These are phyloP conservation scores for Drosophila sechellia DNA, from an alignment of 1,140 invertebrate species.

Conservation along the genomic window DNA sequence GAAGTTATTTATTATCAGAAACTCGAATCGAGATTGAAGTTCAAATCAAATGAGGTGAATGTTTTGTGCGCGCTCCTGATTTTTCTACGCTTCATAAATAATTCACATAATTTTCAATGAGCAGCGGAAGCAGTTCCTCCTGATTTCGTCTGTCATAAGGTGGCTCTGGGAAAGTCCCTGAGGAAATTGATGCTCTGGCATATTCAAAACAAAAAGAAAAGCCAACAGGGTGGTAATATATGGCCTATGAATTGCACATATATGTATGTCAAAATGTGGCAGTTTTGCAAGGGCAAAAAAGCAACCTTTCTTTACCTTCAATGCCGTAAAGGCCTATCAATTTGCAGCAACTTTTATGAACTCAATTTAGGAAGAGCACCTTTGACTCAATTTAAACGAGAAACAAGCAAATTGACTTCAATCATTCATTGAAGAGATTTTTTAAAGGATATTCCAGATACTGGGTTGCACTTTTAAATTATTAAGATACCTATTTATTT, in stretches of 20 bases:
- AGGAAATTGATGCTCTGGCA: slow-evolving; percentile 12
- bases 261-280: slow-evolving; percentile 27
- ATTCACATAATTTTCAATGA: slow-evolving; percentile 70
- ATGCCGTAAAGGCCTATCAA: slow-evolving; percentile 27
- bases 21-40: slow-evolving; percentile 44
- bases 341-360: slow-evolving; percentile 22
- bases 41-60: slow-evolving; percentile 51
- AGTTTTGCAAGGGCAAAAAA: slow-evolving; percentile 2
- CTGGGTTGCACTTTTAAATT: too few species aligned
- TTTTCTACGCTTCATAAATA: slow-evolving; percentile 60
- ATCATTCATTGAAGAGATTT: slow-evolving; percentile 12
- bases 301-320: slow-evolving; percentile 1
- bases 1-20: slow-evolving; percentile 44
- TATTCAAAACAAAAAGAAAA: slow-evolving; percentile 23
- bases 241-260: slow-evolving; percentile 30
- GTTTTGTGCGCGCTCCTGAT: slow-evolving; percentile 31
- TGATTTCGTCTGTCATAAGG: slow-evolving; percentile 14
- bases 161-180: slow-evolving; percentile 11
- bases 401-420: slow-evolving; percentile 13
- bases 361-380: slow-evolving; percentile 10
- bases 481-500: too few species aligned
- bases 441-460: neutral
- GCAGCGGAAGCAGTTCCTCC: slow-evolving; percentile 12
- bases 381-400: slow-evolving; percentile 8
- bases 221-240: slow-evolving; percentile 10